Evolutionary conservation across 2,888 invertebrate species (phyloP), one percentile per base, ranked within the genome.

Genomic region (Pterobdella sp.): DNA sequence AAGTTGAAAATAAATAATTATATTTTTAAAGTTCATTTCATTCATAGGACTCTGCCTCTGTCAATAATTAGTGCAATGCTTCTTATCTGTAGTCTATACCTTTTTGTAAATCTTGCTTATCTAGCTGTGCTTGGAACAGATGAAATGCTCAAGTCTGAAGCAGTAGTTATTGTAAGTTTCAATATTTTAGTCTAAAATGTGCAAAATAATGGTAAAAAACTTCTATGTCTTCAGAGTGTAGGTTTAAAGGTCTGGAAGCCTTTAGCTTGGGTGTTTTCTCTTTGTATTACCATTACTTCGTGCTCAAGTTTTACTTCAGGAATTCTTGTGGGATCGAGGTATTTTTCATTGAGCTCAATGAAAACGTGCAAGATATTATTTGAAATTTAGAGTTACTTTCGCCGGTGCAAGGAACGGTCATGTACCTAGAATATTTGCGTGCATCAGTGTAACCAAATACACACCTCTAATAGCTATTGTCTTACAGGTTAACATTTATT

Each of bases 1-100:
- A n/a, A 49, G 52, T 14, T n/a, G 52, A 18, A 18, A 49, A 49
- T 18, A 49, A 49, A 18, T 49, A 18, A 49, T 18, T 18, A 14
- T 49, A 64, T 64, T 64, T 26, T n/a, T 64, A n/a, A 10, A 18
- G 26, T 64, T 64, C 26, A n/a, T 64, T 64, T 64, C 14, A 14
- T 64, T 18, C 29, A 65, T 32, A 79, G 78, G 72, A 93, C 93
- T 85, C 86, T 93, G 35, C 93, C 93, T 0, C 87, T 88, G 75
- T 93, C 93, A 0, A 93, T 94, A 80, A 90, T 89, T 82, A 92
- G 93, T 79, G 93, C 93, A 0, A 88, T 94, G 87, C 92, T 93
- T 0, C 85, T 92, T n/a, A 92, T 93, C 1, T 93, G 93, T 0
- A 80, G 90, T 0, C 89, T 93, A 74, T 94, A 93, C 82, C 89